Percentiles rank a stretch among this genome's conserved stretches.
Conservation (phyloP, 2,888 invertebrate species). For the Melanotus villosus region DNA sequence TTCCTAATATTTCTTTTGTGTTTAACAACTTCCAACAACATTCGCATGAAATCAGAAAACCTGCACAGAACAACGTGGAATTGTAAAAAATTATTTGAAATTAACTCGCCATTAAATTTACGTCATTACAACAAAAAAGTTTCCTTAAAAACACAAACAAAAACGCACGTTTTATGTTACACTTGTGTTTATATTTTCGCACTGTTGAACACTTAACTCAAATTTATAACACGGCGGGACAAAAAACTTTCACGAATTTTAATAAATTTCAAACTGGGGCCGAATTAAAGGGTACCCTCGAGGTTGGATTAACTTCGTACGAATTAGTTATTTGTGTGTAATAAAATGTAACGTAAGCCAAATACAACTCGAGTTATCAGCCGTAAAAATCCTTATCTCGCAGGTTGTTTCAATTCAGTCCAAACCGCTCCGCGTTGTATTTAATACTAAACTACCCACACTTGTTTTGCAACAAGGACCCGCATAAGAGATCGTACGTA, state of each 20-base stretch:
- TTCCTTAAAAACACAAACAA: not conserved
- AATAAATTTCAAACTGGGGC: not conserved
- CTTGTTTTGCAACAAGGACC: slow-evolving; percentile 45
- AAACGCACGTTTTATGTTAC: slow-evolving; percentile 12
- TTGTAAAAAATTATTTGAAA: too few species aligned
- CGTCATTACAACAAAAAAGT: slow-evolving; percentile 9
- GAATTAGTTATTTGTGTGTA: too few species aligned
- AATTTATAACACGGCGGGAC: not conserved
- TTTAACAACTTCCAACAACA: not conserved
- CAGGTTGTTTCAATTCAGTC: slow-evolving; percentile 31
- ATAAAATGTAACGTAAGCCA: slow-evolving; percentile 7
- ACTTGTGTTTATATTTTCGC: slow-evolving; percentile 20
- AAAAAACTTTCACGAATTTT: slow-evolving; percentile 9
- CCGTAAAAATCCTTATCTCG: slow-evolving; percentile 25
- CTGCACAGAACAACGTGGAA: too few species aligned
- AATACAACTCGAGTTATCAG: slow-evolving; percentile 21
- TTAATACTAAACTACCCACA: slow-evolving; percentile 46
- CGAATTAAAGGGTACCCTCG: slow-evolving; percentile 2
- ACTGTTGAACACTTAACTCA: not conserved
- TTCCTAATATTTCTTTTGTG: not conserved
- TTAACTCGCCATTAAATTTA: not conserved
- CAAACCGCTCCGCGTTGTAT: slow-evolving; percentile 42
- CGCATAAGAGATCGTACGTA: slow-evolving; percentile 44
- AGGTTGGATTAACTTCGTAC: too few species aligned
- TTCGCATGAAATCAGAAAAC: too few species aligned